A percentile compares a stretch with the other conserved stretches of the same genome.
These are phyloP conservation scores for Nylanderia fulva DNA, from an alignment of 1,140 invertebrate genomes.

Conservation along the genomic window DNA sequence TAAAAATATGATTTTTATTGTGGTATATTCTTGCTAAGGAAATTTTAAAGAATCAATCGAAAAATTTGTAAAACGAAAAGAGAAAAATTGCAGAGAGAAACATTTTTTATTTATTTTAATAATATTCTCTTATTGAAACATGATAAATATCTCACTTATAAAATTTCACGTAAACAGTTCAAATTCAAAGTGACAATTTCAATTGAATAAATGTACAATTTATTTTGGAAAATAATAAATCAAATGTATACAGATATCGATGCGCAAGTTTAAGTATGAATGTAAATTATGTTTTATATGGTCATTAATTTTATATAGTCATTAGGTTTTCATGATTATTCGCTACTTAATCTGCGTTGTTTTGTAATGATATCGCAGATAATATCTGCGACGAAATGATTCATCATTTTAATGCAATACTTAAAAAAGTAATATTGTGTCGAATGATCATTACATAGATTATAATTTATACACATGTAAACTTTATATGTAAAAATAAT, in stretches of 20 bases:
- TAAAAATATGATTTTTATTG: neutral
- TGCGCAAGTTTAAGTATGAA: neutral
- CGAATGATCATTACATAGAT: neutral
- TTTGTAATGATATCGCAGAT: neutral
- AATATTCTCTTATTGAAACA: neutral
- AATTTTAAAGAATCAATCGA: neutral
- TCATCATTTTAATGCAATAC: neutral
- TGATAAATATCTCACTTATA: neutral
- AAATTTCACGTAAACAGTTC: neutral
- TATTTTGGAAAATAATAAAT: neutral
- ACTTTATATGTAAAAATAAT: neutral
- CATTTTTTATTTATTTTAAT: neutral
- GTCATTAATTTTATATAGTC: neutral
- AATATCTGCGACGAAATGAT: neutral
- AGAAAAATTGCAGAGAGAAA: neutral
- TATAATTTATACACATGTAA: neutral
- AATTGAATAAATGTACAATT: neutral
- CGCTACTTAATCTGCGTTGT: neutral
- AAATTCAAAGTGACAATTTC: neutral
- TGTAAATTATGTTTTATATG: neutral
- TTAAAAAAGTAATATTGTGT: neutral
- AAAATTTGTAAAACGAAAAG: neutral
- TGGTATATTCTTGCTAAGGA: neutral
- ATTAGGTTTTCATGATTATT: neutral
- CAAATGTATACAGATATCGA: no score